Base-by-base conservation (phyloP, 2,888 invertebrate genomes). In the Trilocha varians region DNA sequence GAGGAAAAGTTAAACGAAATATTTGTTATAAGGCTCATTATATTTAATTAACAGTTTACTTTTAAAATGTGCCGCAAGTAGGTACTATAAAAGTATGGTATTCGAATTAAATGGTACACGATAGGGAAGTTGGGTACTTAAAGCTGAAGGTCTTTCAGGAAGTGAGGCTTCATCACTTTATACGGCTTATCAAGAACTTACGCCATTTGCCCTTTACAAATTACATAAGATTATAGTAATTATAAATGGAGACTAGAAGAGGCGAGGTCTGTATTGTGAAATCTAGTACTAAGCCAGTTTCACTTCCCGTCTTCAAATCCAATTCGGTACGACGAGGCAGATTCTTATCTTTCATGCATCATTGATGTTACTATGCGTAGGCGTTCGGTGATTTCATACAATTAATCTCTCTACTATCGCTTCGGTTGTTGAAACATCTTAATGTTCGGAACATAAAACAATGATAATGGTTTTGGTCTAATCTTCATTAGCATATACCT, bases 251-350 rank as follows among this genome's bases (percentile, higher is more conserved):
- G 48, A 50, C 50, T 51, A 55, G 53, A 50, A 43, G 14, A 44
- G 44, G 47, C 37, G 48, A 51, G 45, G 25, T 47, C 40, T 43
- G 40, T 44, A 52, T 61, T 57, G 65, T 62, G 61, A 59, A 57
- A 56, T 52, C 50, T 47, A 55, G 45, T 49, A 46, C 41, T 34
- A 52, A 53, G 52, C 60, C 50, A 55, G 63, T 72, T 73, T 69
- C 67, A 65, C 68, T 71, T 73, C 73, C 72, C 63, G 63, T 57
- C 55, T 61, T 57, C 48, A 52, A 59, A 62, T 56, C 51, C 53
- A 59, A 9, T 25, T 55, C 59, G 59, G 57, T 59, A 52, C 53
- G 45, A 44, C 45, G 49, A 42, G 48, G 48, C 44, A 39, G 49
- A 59, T 53, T 47, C 17, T 36, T 45, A 50, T 50, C 45, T 52